Conservation (phyloP, 2,888 invertebrate species). For the Sesia apiformis region DNA sequence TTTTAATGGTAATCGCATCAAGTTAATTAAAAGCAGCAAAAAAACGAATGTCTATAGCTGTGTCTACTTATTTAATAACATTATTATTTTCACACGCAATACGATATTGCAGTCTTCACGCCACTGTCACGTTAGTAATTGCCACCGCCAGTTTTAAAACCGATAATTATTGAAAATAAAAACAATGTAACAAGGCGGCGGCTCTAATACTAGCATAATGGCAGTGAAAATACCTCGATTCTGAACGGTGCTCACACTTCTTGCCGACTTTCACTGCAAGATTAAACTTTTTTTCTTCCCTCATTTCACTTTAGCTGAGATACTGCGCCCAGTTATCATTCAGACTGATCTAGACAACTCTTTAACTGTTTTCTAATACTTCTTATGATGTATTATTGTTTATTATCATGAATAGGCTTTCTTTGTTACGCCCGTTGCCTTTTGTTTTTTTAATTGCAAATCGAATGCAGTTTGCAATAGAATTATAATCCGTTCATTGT, state of each 20-base stretch:
- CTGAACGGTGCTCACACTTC: conserved; percentile 16
- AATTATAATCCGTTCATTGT: neutral
- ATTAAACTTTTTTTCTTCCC: conserved; percentile 26
- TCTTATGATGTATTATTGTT: neutral
- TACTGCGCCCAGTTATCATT: conserved; percentile 21
- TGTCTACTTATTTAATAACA: neutral
- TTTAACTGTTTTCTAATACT: conserved; percentile 19
- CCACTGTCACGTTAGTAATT: neutral
- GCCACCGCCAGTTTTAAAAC: neutral
- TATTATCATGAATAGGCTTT: neutral
- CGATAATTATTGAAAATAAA: conserved; percentile 12
- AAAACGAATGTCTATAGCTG: no score
- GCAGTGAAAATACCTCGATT: conserved; percentile 22
- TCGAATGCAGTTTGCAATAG: conserved; percentile 14
- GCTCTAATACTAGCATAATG: conserved; percentile 13
- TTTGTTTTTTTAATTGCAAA: conserved; percentile 18
- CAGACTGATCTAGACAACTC: conserved; percentile 22
- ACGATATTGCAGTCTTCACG: neutral
- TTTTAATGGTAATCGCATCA: no score
- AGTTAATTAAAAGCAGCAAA: no score
- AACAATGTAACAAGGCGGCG: conserved; percentile 5
- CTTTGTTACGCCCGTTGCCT: conserved; percentile 12
- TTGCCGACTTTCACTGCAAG: conserved; percentile 37
- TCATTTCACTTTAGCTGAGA: conserved; percentile 20
- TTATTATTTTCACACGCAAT: neutral